Evolutionary conservation across 2,888 invertebrate species (phyloP).

Genomic region (Conus canariensis): DNA sequence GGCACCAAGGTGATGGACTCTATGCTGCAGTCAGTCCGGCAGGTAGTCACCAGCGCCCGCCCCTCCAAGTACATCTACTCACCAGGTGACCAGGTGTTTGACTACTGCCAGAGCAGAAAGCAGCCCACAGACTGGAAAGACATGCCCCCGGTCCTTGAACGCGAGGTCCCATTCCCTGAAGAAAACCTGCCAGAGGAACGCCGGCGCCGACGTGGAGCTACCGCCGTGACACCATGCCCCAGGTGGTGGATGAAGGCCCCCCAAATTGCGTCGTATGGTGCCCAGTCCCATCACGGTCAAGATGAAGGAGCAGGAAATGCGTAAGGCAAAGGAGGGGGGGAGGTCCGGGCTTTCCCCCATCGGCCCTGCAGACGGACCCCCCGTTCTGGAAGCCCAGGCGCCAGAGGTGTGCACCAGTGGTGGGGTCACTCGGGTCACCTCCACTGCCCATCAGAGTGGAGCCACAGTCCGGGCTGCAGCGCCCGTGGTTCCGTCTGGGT

Average conservation of each 20-base stretch:
- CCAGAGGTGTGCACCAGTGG: constrained; percentile 1
- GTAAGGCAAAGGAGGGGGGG: not conserved
- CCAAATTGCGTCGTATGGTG: constrained; percentile 39
- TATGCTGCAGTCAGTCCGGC: constrained; percentile 27
- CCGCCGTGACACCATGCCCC: constrained; percentile 42
- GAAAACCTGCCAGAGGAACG: not conserved
- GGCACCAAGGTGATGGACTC: constrained; percentile 35
- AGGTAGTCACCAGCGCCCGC: constrained; percentile 32
- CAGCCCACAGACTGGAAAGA: constrained; percentile 21
- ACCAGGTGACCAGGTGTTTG: constrained; percentile 19
- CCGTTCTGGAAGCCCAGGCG: not conserved
- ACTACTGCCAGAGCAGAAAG: not conserved
- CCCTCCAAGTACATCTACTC: constrained; percentile 26
- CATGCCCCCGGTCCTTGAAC: constrained; percentile 36
- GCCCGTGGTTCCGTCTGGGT: not conserved
- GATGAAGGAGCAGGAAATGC: constrained; percentile 17
- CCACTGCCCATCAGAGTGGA: constrained; percentile 34
- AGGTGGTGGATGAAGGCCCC: constrained; percentile 32
- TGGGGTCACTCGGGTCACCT: constrained; percentile 25
- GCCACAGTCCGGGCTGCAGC: not conserved
- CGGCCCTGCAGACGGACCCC: not conserved
- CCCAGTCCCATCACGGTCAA: constrained; percentile 27
- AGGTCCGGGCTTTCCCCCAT: not conserved
- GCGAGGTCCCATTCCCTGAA: constrained; percentile 8
- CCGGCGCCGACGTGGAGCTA: constrained; percentile 53